These are phyloP conservation scores for Sciurus vulgaris DNA, from an alignment of 2,797 vertebrate genomes.

Conservation along the genomic window DNA sequence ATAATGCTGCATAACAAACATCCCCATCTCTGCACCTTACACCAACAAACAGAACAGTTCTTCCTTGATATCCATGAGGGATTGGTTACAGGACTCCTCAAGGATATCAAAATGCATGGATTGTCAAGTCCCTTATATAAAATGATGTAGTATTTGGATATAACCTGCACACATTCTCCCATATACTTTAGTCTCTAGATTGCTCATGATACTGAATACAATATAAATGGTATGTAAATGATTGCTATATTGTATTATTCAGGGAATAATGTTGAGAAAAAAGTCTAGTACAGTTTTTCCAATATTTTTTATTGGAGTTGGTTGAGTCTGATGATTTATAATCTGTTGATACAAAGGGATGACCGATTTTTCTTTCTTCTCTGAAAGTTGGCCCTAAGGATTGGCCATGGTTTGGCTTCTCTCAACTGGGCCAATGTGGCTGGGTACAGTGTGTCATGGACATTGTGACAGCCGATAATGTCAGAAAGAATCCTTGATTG, in stretches of 20 bases:
- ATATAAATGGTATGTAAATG: not conserved
- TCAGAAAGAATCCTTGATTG: not conserved
- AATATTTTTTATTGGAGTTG: not conserved
- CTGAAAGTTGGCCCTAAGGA: not conserved
- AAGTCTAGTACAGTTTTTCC: not conserved
- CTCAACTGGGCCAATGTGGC: not conserved
- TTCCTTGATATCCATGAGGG: not conserved
- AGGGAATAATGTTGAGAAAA: not conserved
- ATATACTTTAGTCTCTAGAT: not conserved
- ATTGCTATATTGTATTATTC: not conserved
- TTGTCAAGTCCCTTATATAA: not conserved
- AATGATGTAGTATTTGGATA: not conserved
- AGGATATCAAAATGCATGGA: not conserved
- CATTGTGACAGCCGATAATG: not conserved
- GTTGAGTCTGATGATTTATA: not conserved
- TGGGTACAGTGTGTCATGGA: accelerated
- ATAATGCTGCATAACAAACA: constrained; percentile 11
- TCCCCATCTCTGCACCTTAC: not conserved
- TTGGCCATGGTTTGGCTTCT: not conserved
- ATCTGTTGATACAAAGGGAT: too few relatives aligned
- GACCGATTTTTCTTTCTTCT: not conserved
- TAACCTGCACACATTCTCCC: not conserved
- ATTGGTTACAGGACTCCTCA: not conserved
- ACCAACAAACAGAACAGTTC: not conserved
- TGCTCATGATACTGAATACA: not conserved